These are phyloP conservation scores for Gymnothorax javanicus DNA, from an alignment of 2,797 vertebrate genomes.

Conservation along the genomic window DNA sequence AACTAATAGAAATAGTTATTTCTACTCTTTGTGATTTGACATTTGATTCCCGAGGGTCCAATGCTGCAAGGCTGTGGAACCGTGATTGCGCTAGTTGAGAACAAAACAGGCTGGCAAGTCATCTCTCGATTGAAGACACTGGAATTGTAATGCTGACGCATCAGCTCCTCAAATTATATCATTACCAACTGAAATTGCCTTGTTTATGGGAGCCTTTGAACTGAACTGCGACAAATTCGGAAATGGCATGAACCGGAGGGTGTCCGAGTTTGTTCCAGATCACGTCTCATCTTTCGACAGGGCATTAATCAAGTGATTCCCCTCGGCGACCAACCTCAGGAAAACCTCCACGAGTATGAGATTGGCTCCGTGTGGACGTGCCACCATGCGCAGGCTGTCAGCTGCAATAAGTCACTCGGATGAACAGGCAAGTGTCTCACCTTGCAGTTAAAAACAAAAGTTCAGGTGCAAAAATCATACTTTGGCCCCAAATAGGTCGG, in stretches of 20 bases:
- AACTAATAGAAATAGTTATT: background rate
- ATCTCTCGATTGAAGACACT: background rate
- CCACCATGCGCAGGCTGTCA: background rate
- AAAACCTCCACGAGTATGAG: background rate
- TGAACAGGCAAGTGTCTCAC: background rate
- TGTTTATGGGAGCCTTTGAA: background rate
- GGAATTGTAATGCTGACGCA: background rate
- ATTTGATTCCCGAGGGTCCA: background rate
- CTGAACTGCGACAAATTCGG: background rate
- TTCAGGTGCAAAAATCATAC: background rate
- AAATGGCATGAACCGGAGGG: background rate
- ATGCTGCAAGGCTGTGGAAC: background rate
- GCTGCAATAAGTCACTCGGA: background rate
- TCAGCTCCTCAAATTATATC: background rate
- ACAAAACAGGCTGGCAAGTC: background rate
- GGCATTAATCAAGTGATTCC: conserved; percentile 11
- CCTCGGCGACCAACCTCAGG: background rate
- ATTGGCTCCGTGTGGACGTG: background rate
- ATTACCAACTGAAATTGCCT: background rate
- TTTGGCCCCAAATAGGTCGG: background rate
- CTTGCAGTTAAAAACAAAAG: background rate
- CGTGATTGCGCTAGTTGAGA: background rate
- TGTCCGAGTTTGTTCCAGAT: background rate
- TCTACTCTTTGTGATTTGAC: background rate
- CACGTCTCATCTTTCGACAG: background rate